These are phyloP conservation scores for Diuraphis noxia DNA, from an alignment of 1,140 invertebrate genomes.

Conservation along the genomic window DNA sequence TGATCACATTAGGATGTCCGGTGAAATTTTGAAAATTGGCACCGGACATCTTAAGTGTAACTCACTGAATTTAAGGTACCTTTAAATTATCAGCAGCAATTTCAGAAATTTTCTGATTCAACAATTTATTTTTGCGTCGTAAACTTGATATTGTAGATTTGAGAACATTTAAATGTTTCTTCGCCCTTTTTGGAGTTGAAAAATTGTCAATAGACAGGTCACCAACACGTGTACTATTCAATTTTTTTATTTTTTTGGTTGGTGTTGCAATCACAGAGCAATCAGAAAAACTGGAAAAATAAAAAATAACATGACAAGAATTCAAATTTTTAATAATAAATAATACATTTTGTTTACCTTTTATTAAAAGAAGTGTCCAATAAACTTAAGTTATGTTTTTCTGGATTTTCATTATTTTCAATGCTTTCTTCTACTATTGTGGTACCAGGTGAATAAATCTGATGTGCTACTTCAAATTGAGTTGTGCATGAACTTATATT, in stretches of 20 bases:
- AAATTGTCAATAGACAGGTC: background rate
- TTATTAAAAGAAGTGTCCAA: no score
- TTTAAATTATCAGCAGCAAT: background rate
- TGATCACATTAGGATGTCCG: no score
- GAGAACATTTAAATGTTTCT: background rate
- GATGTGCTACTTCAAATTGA: no score
- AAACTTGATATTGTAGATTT: background rate
- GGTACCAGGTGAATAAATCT: no score
- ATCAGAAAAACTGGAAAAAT: background rate
- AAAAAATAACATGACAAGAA: background rate
- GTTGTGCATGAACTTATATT: no score
- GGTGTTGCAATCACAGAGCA: background rate
- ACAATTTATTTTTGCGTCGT: background rate
- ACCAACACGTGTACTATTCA: background rate
- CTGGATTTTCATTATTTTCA: no score
- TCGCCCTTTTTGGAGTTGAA: background rate
- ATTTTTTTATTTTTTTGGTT: background rate
- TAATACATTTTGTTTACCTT: no score
- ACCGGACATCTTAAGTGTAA: background rate
- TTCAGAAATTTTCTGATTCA: background rate
- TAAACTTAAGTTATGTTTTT: no score
- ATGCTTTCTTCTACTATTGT: no score
- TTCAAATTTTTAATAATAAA: no score
- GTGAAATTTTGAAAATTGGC: background rate
- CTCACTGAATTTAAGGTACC: background rate